phyloP scores from a whole-genome alignment of 2,113 vertebrate species.

The Passer montanus region DNA sequence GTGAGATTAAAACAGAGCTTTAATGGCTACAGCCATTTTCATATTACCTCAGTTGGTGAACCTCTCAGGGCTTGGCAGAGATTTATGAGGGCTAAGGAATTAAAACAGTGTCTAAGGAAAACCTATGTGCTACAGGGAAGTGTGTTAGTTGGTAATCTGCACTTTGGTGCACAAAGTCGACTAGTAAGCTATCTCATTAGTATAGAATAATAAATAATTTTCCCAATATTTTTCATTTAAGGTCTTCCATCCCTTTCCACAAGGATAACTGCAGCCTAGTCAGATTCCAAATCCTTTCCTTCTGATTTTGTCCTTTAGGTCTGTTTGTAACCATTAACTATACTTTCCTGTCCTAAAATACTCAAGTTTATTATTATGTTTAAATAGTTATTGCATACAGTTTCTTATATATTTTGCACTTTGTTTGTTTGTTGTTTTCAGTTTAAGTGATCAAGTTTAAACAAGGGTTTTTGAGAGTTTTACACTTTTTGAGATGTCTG shows the following conservation, averaged over 20 bases:
- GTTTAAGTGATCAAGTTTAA: not conserved
- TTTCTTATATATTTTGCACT: not conserved
- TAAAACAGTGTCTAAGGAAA: not conserved
- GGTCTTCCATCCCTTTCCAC: not conserved
- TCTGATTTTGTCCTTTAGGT: not conserved
- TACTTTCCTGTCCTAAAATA: not conserved
- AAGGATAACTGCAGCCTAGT: not conserved
- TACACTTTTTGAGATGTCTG: not conserved
- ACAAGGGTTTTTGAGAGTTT: accelerated
- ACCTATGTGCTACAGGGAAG: not conserved
- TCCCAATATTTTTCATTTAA: not conserved
- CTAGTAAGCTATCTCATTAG: not conserved
- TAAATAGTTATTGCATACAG: not conserved
- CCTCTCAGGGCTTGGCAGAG: not conserved
- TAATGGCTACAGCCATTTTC: not conserved
- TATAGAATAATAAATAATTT: not conserved
- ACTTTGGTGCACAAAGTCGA: not conserved
- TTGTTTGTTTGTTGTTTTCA: not conserved
- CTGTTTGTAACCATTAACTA: not conserved
- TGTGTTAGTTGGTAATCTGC: not conserved
- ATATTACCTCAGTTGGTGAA: not conserved
- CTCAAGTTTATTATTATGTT: not conserved
- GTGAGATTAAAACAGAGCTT: not conserved
- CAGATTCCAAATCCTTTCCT: not conserved
- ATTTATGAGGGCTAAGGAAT: not conserved